phyloP scores from a whole-genome alignment of 1,140 invertebrate species.

The Paracyclopina nana region DNA sequence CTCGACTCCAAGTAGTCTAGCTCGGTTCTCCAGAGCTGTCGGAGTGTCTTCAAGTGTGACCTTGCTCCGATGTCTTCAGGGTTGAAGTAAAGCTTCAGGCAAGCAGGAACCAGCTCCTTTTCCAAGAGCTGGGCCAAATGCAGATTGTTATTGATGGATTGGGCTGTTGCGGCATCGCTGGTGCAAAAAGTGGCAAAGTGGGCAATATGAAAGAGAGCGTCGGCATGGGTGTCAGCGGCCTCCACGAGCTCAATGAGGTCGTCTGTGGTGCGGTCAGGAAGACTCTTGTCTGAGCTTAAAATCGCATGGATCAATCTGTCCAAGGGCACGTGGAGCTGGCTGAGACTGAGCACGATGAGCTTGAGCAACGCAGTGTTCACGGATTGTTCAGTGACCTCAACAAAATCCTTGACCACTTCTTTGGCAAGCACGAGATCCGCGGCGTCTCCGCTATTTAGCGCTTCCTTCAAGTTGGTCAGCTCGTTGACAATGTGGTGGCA shows the following conservation, averaged over 20 bases:
- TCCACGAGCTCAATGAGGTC: not conserved
- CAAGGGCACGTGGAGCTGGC: not conserved
- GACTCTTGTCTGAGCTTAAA: not conserved
- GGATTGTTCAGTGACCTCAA: not conserved
- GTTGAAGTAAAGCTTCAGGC: not conserved
- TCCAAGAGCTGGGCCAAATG: not conserved
- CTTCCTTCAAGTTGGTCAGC: not conserved
- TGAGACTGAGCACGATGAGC: not conserved
- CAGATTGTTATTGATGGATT: not conserved
- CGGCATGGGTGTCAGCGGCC: not conserved
- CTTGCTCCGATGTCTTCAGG: constrained; percentile 1
- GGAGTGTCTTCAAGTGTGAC: not conserved
- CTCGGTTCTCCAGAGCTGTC: not conserved
- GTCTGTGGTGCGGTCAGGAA: not conserved
- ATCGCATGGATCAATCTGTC: not conserved
- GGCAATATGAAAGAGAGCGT: not conserved
- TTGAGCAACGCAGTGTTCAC: constrained; percentile 1
- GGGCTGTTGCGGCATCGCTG: not conserved
- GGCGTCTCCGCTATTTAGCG: not conserved
- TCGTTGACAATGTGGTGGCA: not conserved
- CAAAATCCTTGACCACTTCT: not conserved
- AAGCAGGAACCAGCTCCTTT: not conserved
- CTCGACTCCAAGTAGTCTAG: not conserved
- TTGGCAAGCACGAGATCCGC: not conserved
- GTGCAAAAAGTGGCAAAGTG: constrained; percentile 1